Evolutionary conservation across 2,113 vertebrate genomes (phyloP), one percentile per base, ranked within the genome.

Genomic region (Mormyrus lacerda): DNA sequence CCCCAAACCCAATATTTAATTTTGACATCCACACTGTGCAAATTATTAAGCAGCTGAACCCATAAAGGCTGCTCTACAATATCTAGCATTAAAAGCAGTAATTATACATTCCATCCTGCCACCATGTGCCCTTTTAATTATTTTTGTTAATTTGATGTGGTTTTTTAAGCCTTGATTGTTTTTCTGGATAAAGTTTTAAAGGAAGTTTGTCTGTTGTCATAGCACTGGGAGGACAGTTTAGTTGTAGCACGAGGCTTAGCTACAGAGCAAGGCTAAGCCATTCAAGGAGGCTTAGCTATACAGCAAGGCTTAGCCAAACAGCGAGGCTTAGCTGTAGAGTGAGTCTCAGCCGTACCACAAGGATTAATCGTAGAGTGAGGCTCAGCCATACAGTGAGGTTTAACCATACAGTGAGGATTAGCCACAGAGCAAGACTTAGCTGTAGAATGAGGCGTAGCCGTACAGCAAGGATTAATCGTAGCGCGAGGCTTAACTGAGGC

Each of bases 51-150:
- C 65, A 76, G 11, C 15, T n/a, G 19, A 69, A 35, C n/a, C 39
- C 17, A 82, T 15, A 45, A n/a, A 44, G 73, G 44, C 85, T 15
- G 24, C 10, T 53, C 69, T 48, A 58, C 47, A 42, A 86, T 55
- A 91, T 55, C 58, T 89, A 35, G 53, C n/a, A 55, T 31, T n/a
- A 3, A 48, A 42, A 88, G 89, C 89, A 61, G 39, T 89, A 89
- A 92, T 92, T 89, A 89, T 55, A 91, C 55, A 91, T 79, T 83
- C 85, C 86, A 84, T 39, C 45, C 19, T 45, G 19, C 24, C 48
- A 21, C 35, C 79, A 58, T 58, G 58, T 84, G 76, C 24, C 7
- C 88, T 91, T 88, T 86, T 50, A 51, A 85, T 61, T 21, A 55
- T 73, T 76, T 88, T 87, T 45, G 39, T 44, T 82, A 55, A 53